Percentiles rank a stretch among this genome's conserved stretches.
These are phyloP conservation scores for Laodelphax striatellus DNA, from an alignment of 1,140 invertebrate species.

Conservation along the genomic window DNA sequence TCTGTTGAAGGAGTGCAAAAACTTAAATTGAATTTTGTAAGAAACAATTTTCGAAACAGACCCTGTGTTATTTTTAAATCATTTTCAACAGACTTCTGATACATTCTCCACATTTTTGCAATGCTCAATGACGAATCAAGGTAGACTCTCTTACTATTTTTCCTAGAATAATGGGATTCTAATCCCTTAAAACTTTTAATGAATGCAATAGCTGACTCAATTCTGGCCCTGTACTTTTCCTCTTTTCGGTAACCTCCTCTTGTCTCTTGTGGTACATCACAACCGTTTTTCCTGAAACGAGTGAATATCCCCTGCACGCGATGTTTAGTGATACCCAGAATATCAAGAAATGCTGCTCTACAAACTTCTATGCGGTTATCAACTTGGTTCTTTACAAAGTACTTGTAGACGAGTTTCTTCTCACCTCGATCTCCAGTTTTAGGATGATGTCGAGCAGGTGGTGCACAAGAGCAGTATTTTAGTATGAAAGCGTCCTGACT, in stretches of 20 bases:
- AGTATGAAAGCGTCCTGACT: constrained; percentile 5
- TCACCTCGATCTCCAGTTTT: constrained; percentile 5
- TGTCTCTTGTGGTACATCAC: neutral
- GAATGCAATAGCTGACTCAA: neutral
- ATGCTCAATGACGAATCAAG: neutral
- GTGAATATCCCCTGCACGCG: neutral
- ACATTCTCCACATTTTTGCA: neutral
- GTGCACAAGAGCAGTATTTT: neutral
- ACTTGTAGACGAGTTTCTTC: neutral
- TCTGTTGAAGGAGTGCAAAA: neutral
- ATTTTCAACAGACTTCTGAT: neutral
- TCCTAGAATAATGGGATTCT: neutral
- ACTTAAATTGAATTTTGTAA: neutral
- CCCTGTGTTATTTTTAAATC: neutral
- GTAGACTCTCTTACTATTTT: neutral
- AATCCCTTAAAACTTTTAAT: neutral
- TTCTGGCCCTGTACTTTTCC: neutral
- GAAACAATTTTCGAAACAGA: neutral
- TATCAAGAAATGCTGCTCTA: neutral
- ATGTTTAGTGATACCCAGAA: neutral
- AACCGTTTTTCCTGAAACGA: neutral
- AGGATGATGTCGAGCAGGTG: neutral
- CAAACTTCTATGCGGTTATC: neutral
- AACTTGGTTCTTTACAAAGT: too few species aligned
- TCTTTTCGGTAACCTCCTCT: neutral